Percentiles rank a stretch among this genome's conserved stretches.
Evolutionary conservation across 2,113 vertebrate genomes (phyloP).

Genomic region (Cercopithecus mona): DNA sequence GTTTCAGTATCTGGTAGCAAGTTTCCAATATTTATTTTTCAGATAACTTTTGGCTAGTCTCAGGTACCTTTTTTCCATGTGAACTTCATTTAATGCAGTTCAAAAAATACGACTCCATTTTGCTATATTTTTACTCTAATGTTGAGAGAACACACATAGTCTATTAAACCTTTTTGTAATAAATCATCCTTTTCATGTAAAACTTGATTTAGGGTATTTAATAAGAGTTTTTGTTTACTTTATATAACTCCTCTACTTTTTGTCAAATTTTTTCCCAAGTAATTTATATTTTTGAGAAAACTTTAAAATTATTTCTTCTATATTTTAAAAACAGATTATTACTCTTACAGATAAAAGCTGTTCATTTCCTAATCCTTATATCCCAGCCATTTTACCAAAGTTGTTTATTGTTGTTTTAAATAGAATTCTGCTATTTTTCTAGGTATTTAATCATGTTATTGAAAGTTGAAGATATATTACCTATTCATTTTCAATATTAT

Average conservation of each 20-base stretch:
- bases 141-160: neutral
- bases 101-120: neutral
- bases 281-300: neutral
- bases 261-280: slow-evolving; percentile 12
- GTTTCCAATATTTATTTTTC: slow-evolving; percentile 11
- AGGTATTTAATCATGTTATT: neutral
- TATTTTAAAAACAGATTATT: slow-evolving; percentile 6
- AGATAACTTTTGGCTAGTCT: neutral
- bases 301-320: neutral
- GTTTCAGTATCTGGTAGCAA: neutral
- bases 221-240: neutral
- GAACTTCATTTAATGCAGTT: neutral
- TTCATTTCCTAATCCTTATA: neutral
- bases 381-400: neutral
- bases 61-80: neutral
- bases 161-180: neutral
- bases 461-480: neutral
- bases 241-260: neutral
- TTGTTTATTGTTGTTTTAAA: neutral
- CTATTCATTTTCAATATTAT: neutral
- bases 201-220: neutral
- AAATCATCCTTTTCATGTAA: neutral
- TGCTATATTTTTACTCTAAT: neutral
- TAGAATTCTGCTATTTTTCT: neutral
- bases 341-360: neutral